phyloP scores from a whole-genome alignment of 2,797 vertebrate species.

The Syncerus caffer region DNA sequence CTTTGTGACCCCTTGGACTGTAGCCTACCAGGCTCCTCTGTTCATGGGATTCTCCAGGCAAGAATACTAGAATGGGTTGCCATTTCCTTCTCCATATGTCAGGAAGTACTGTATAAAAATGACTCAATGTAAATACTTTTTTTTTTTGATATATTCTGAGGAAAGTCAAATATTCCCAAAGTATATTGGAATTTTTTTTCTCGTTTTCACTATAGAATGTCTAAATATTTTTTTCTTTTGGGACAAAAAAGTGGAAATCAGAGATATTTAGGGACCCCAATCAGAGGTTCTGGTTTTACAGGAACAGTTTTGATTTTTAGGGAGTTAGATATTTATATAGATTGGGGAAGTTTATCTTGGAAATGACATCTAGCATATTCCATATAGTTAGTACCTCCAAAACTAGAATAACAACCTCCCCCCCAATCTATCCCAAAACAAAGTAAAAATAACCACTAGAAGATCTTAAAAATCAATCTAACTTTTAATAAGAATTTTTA shows the following conservation, averaged over 20 bases:
- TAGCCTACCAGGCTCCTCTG: no score
- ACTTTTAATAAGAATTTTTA: constrained; percentile 7
- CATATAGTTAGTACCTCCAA: neutral
- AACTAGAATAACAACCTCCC: neutral
- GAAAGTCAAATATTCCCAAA: neutral
- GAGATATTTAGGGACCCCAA: neutral
- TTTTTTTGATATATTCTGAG: neutral
- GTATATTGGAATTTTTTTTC: neutral
- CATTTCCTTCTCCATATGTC: neutral
- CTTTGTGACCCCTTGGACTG: no score
- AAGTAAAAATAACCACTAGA: neutral
- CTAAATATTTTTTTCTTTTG: neutral
- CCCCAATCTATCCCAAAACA: neutral
- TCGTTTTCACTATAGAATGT: neutral
- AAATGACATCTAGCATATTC: neutral
- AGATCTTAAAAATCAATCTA: neutral
- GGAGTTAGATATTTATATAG: neutral
- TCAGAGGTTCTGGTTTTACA: neutral
- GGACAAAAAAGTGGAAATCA: neutral
- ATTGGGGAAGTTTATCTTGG: neutral
- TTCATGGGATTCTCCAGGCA: no score
- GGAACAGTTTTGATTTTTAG: neutral
- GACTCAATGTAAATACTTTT: neutral
- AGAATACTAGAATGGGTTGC: no score
- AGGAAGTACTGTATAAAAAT: neutral